Conservation (phyloP, 1,140 invertebrate species). For the Venustaconcha ellipsiformis region DNA sequence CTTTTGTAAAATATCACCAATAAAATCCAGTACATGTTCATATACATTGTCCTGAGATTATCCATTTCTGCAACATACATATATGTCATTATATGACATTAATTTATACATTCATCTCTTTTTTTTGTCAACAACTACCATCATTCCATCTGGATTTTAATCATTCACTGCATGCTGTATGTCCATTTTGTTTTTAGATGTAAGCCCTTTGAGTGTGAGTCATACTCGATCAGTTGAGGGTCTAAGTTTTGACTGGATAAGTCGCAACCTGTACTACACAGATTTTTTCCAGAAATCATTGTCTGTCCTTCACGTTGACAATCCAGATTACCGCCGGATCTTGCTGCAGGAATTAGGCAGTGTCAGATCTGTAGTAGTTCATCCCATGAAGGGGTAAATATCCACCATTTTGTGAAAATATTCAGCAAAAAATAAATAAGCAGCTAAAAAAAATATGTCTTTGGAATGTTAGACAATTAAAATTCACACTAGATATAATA, state of each 20-base stretch:
- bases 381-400: constrained; percentile 87
- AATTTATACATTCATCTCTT: not conserved
- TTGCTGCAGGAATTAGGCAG: constrained; percentile 54
- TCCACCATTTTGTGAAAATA: not conserved
- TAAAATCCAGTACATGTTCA: no score
- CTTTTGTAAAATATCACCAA: no score
- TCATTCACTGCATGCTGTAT: not conserved
- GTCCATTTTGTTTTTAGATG: constrained; percentile 36
- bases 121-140: not conserved
- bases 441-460: not conserved
- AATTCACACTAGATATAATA: no score
- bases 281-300: constrained; percentile 96
- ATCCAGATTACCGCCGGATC: constrained; percentile 52
- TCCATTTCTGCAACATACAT: not conserved
- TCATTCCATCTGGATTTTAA: not conserved
- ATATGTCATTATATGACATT: not conserved
- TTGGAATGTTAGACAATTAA: no score
- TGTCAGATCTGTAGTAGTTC: constrained; percentile 94
- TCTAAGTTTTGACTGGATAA: constrained; percentile 95
- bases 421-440: not conserved
- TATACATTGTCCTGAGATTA: no score
- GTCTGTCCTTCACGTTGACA: constrained; percentile 82
- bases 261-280: constrained; percentile 98
- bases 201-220: constrained; percentile 45
- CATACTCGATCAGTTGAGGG: constrained; percentile 87